These are phyloP conservation scores for Aphelenchoides besseyi DNA, from an alignment of 1,140 invertebrate species.

Conservation along the genomic window DNA sequence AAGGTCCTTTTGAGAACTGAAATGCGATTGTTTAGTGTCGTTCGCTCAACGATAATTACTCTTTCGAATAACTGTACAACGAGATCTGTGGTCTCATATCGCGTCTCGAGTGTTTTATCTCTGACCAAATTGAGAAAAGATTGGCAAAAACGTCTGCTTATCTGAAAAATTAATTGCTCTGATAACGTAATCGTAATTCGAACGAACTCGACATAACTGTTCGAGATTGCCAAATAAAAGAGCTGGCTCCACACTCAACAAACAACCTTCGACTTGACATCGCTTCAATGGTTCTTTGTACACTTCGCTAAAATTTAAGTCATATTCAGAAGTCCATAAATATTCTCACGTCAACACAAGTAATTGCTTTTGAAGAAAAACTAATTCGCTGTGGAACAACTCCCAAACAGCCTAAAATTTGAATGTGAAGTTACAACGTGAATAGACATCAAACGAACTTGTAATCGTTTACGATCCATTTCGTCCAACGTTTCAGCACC, in stretches of 20 bases:
- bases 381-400: slow-evolving; percentile 72
- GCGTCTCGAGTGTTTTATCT: slow-evolving; percentile 66
- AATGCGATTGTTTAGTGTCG: slow-evolving; percentile 29
- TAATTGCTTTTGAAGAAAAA: slow-evolving; percentile 72
- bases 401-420: slow-evolving; percentile 72
- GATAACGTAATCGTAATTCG: neutral
- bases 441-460: no score
- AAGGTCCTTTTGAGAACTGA: slow-evolving; percentile 60
- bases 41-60: slow-evolving; percentile 60
- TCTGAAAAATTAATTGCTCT: slow-evolving; percentile 64
- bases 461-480: slow-evolving; percentile 30
- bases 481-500: slow-evolving; percentile 48
- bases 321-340: slow-evolving; percentile 14
- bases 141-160: slow-evolving; percentile 72
- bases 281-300: slow-evolving; percentile 74
- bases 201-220: slow-evolving; percentile 70
- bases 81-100: slow-evolving; percentile 67
- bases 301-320: slow-evolving; percentile 65
- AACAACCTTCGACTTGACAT: slow-evolving; percentile 72
- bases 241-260: slow-evolving; percentile 72
- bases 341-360: slow-evolving; percentile 73
- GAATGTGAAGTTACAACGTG: slow-evolving; percentile 64
- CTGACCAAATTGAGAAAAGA: slow-evolving; percentile 69
- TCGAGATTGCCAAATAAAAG: slow-evolving; percentile 73
- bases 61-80: slow-evolving; percentile 69